Evolutionary conservation across 1,140 invertebrate genomes (phyloP).

Genomic region (Gryon sp.): DNA sequence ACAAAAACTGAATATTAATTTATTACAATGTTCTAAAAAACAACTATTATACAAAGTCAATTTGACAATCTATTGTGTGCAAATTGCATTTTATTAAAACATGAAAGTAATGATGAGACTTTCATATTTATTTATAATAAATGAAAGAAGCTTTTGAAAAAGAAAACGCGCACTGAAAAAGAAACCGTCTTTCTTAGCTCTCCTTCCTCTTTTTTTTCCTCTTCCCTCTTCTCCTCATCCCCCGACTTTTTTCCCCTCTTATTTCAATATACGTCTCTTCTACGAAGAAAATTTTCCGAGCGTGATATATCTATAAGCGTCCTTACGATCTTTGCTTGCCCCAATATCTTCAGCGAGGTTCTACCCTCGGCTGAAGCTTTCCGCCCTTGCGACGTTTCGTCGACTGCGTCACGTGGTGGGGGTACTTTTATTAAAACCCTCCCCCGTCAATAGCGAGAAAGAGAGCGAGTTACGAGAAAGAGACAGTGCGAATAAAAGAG

Average conservation of each 20-base stretch:
- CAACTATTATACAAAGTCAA: too few relatives aligned
- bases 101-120: slow-evolving; percentile 27
- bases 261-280: slow-evolving; percentile 62
- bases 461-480: too few relatives aligned
- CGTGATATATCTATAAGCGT: slow-evolving; percentile 65
- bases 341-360: slow-evolving; percentile 65
- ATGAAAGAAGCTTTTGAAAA: slow-evolving; percentile 29
- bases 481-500: neutral
- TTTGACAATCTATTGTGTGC: too few relatives aligned
- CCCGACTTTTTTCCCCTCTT: slow-evolving; percentile 2
- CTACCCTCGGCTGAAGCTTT: slow-evolving; percentile 60
- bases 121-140: slow-evolving; percentile 57
- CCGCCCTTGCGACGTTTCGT: slow-evolving; percentile 62
- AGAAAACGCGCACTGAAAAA: slow-evolving; percentile 9
- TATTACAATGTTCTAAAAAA: too few relatives aligned
- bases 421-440: slow-evolving; percentile 72
- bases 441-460: slow-evolving; percentile 64
- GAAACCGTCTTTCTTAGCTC: neutral
- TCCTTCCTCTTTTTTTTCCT: neutral
- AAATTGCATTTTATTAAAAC: neutral
- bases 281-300: slow-evolving; percentile 59
- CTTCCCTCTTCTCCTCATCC: neutral
- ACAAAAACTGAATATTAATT: too few relatives aligned
- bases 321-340: slow-evolving; percentile 67
- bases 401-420: slow-evolving; percentile 52